Evolutionary conservation across 2,888 invertebrate genomes (phyloP), one percentile per base, ranked within the genome.

Genomic region (Acronicta psi): DNA sequence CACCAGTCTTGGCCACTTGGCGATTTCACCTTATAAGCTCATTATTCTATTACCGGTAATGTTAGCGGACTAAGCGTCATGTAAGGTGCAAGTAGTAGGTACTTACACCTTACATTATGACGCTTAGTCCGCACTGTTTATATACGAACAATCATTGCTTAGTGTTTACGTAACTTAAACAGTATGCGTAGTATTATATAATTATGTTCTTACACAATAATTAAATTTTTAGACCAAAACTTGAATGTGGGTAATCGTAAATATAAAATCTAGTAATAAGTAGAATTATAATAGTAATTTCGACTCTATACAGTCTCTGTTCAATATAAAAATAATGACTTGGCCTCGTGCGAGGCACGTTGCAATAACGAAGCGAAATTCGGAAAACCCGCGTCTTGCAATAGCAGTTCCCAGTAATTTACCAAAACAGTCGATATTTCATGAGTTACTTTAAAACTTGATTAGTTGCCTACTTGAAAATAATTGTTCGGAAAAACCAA

Each of bases 301-400:
- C 53, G 34, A 49, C 66, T 75, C 69, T 18, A 67, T 6, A 2
- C 8, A 42, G 49, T 49, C 37, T 50, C 20, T 72, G 69, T 82
- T 81, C 69, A 5, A 59, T 67, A 58, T 66, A 74, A 60, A 59
- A 75, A 77, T 58, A 61, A 74, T 79, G 73, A 72, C 68, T 72
- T 81, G 81, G 59, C 77, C 75, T 82, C 89, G 84, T 87, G 90
- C 88, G 56, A 78, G 57, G 73, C 67, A 69, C 81, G 79, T 78
- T 87, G 91, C 90, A 92, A 88, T 86, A 86, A 83, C 55, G 58
- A 66, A 47, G 75, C 80, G 83, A 86, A 83, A 83, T 87, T 90
- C 86, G 93, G 92, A 89, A 93, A 93, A 91, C 88, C 92, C 93
- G 77, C 63, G 80, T 74, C 71, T 88, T 89, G 82, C 90, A 87